phyloP scores from a whole-genome alignment of 2,113 vertebrate species.

The Himantopus leucocephalus region DNA sequence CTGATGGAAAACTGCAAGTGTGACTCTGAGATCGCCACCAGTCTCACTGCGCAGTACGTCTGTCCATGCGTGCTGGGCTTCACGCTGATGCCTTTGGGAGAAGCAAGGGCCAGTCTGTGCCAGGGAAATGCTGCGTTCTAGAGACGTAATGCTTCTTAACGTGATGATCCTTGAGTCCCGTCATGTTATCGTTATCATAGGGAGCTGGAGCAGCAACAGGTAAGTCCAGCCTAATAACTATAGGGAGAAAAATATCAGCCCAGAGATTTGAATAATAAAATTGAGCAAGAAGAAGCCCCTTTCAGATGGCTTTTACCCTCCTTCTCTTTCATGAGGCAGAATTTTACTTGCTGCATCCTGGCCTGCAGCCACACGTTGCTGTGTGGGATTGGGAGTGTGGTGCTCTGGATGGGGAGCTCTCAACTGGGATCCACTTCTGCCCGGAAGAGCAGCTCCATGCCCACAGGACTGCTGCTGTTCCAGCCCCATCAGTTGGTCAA shows the following conservation, averaged over 20 bases:
- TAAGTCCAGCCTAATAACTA: not conserved
- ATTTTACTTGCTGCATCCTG: not conserved
- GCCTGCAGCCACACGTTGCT: accelerated
- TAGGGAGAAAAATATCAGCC: not conserved
- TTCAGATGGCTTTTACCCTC: not conserved
- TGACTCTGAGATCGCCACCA: not conserved
- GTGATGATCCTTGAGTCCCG: accelerated
- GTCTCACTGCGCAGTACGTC: not conserved
- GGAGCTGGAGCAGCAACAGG: not conserved
- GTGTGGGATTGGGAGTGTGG: accelerated
- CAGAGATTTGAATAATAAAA: not conserved
- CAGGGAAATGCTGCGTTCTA: accelerated
- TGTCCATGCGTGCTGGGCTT: accelerated
- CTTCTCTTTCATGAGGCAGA: not conserved
- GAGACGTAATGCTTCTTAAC: not conserved
- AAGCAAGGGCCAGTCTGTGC: not conserved
- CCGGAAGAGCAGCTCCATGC: not conserved
- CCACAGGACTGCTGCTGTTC: accelerated
- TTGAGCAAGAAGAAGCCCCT: too few species aligned
- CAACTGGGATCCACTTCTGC: accelerated
- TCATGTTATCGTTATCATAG: not conserved
- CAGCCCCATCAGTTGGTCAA: not conserved
- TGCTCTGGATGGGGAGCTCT: not conserved
- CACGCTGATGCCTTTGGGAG: not conserved
- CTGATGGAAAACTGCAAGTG: not conserved